These are phyloP conservation scores for Cololabis saira DNA, from an alignment of 2,113 vertebrate genomes.

Conservation along the genomic window DNA sequence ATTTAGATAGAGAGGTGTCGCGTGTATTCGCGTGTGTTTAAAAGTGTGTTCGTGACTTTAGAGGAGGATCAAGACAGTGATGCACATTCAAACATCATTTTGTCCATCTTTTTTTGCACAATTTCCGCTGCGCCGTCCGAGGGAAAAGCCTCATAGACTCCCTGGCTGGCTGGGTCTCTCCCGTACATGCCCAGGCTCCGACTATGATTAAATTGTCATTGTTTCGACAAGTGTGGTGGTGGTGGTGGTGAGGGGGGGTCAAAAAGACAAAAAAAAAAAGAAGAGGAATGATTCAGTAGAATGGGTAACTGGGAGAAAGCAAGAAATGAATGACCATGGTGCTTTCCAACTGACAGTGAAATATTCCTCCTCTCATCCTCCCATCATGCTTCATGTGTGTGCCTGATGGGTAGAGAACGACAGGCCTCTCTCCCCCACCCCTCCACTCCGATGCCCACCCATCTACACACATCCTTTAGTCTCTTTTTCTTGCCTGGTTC, in stretches of 20 bases:
- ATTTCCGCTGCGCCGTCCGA: constrained; percentile 71
- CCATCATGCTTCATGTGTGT: constrained; percentile 89
- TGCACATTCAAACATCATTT: constrained; percentile 40
- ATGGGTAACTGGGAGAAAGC: constrained; percentile 77
- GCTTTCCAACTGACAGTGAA: constrained; percentile 92
- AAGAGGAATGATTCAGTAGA: constrained; percentile 42
- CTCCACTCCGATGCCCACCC: constrained; percentile 22
- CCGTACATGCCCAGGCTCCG: constrained; percentile 84
- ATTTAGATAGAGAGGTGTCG: constrained; percentile 73
- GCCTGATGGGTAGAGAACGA: constrained; percentile 81
- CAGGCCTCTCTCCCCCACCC: constrained; percentile 60
- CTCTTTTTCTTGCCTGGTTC: constrained; percentile 6
- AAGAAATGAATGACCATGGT: constrained; percentile 90
- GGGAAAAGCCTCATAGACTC: constrained; percentile 53
- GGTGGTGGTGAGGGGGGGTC: background rate
- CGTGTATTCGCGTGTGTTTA: constrained; percentile 22
- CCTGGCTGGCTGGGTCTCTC: constrained; percentile 84
- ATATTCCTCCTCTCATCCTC: constrained; percentile 93
- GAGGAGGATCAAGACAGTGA: constrained; percentile 46
- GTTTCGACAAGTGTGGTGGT: constrained; percentile 81
- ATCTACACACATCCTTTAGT: constrained; percentile 41
- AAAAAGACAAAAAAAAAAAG: constrained; percentile 37
- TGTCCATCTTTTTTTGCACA: constrained; percentile 57
- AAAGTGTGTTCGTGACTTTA: constrained; percentile 36
- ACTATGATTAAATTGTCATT: constrained; percentile 94